phyloP scores from a whole-genome alignment of 2,888 invertebrate species.

The Cabera pusaria region DNA sequence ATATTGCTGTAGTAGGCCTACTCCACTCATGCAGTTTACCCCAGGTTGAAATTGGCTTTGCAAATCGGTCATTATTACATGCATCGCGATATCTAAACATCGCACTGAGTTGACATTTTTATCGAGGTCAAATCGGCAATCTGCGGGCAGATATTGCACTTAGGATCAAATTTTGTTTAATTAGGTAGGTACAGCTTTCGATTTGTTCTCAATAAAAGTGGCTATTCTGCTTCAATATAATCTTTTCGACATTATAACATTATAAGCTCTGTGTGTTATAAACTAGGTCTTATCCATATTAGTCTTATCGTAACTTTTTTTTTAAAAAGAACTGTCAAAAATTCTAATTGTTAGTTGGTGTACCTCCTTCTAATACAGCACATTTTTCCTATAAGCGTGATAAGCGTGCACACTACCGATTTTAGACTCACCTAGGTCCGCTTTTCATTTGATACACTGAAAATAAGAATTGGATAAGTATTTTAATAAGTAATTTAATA shows the following conservation, averaged over 20 bases:
- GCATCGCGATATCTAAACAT: slow-evolving; percentile 9
- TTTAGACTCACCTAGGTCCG: slow-evolving; percentile 72
- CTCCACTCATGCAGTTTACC: slow-evolving; percentile 21
- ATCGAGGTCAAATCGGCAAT: slow-evolving; percentile 19
- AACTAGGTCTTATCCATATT: not conserved
- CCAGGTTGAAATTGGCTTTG: slow-evolving; percentile 15
- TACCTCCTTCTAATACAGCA: not conserved
- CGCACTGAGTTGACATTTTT: slow-evolving; percentile 15
- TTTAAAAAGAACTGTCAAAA: not conserved
- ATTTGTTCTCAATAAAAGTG: slow-evolving; percentile 11
- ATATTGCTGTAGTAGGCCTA: slow-evolving; percentile 1
- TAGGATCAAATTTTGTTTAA: slow-evolving; percentile 10
- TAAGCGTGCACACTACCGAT: slow-evolving; percentile 51
- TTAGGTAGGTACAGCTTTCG: slow-evolving; percentile 1
- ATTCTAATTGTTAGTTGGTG: not conserved
- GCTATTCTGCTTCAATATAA: slow-evolving; percentile 1
- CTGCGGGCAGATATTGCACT: slow-evolving; percentile 10
- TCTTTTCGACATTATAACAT: not conserved
- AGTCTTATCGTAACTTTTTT: not conserved
- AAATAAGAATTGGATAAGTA: too few relatives aligned
- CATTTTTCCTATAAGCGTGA: slow-evolving; percentile 40
- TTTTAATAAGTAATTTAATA: too few relatives aligned
- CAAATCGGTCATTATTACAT: slow-evolving; percentile 20
- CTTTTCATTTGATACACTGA: slow-evolving; percentile 78
- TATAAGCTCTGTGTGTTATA: slow-evolving; percentile 1